Evolutionary conservation across 2,888 invertebrate genomes (phyloP).

Genomic region (Agrotis ipsilon): DNA sequence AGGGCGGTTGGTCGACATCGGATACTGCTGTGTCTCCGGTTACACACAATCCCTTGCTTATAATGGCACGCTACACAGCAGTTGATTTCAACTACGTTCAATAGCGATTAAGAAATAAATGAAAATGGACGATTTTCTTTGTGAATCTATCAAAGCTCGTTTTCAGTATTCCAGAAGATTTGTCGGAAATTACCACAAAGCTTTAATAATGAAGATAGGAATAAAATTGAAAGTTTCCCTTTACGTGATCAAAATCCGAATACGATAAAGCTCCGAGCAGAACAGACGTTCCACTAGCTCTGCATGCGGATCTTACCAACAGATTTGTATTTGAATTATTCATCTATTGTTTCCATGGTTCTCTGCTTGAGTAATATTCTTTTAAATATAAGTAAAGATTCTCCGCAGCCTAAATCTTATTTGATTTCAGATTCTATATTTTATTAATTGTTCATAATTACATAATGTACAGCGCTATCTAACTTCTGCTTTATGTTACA

Average conservation of each 20-base stretch:
- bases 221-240: constrained; percentile 72
- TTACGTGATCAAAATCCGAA: constrained; percentile 74
- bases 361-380: constrained; percentile 62
- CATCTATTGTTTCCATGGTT: constrained; percentile 73
- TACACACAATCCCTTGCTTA: constrained; percentile 83
- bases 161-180: constrained; percentile 39
- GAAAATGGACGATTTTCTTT: constrained; percentile 7
- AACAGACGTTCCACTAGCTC: constrained; percentile 63
- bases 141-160: constrained; percentile 12
- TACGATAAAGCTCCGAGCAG: constrained; percentile 65
- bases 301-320: constrained; percentile 68
- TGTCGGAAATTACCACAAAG: constrained; percentile 53
- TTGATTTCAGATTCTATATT: background rate
- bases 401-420: constrained; percentile 26
- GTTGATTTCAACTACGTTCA: constrained; percentile 70
- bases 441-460: constrained; percentile 13
- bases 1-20: constrained; percentile 80
- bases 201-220: constrained; percentile 64
- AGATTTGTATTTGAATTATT: constrained; percentile 82
- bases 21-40: constrained; percentile 80
- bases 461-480: background rate
- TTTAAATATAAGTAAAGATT: constrained; percentile 50
- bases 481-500: background rate
- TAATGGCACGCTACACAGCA: constrained; percentile 75
- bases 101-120: constrained; percentile 32